Evolutionary conservation across 2,113 vertebrate genomes (phyloP), one percentile per base, ranked within the genome.

Genomic region (Nothoprocta pentlandii): DNA sequence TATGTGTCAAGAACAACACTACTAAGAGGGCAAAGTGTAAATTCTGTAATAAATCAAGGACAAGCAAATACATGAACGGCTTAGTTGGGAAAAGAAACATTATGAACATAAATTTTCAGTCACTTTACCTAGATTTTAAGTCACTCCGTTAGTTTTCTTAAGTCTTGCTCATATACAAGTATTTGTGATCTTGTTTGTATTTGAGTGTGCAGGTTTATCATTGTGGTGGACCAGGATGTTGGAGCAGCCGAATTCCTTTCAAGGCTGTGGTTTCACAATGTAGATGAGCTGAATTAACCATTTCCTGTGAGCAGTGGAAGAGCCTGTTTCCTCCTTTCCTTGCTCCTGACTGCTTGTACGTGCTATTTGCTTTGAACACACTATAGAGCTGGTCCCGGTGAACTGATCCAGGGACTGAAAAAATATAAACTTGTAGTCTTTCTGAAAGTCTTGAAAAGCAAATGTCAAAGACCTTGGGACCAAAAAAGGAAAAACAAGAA

Each of bases 261-360:
- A 2, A 85, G 91, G 30, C 58, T 89, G 94, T 58, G 81, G 78
- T 90, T 93, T 95, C 85, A 83, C 93, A 95, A 54, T 39, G 36
- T 79, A 42, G 85, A 80, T 93, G 85, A 96, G 83, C 69, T 32
- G 69, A 62, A 77, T 88, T 84, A 86, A 92, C 90, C 80, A 63
- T 94, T 96, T 96, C 96, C 96, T 78, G 69, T 4, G 53, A 64
- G 49, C 0, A 1, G 17, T 77, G 93, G 63, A 88, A 88, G 51
- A 78, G 82, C 36, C 30, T 36, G 23, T 46, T 96, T 96, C 95
- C 89, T 93, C 28, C 66, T 93, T 92, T 92, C 85, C 82, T 86
- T 42, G 25, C 34, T 53, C 16, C 25, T 28, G 16, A 34, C 85
- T 86, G 61, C 80, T 91, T 42, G 16, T 95, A 86, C 34, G 61